Conservation (phyloP, 2,888 invertebrate species). For the Panzeria rudis region DNA sequence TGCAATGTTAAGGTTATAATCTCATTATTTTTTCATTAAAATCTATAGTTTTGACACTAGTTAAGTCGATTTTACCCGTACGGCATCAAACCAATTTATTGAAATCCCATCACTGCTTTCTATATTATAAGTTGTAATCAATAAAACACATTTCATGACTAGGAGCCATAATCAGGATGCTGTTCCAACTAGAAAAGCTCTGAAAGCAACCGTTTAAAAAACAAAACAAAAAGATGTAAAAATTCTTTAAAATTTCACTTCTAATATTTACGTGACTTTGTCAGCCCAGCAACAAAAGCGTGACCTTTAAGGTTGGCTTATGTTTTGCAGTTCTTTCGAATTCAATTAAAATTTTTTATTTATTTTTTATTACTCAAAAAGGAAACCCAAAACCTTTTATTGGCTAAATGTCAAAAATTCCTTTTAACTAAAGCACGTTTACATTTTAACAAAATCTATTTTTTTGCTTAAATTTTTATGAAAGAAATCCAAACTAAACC, state of each 20-base stretch:
- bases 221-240: background rate
- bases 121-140: background rate
- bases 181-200: background rate
- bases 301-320: slow-evolving; percentile 59
- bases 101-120: no score
- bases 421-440: slow-evolving; percentile 65
- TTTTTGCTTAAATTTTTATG: background rate
- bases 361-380: background rate
- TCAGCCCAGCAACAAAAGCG: slow-evolving; percentile 59
- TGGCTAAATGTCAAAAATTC: slow-evolving; percentile 54
- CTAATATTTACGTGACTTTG: slow-evolving; percentile 69
- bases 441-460: slow-evolving; percentile 60
- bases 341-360: slow-evolving; percentile 1
- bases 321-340: background rate
- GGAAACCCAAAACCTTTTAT: slow-evolving; percentile 57
- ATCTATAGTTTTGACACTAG: no score
- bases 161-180: background rate
- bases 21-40: no score
- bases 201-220: background rate
- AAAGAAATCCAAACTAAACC: slow-evolving; percentile 20
- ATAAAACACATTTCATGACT: background rate
- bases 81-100: no score
- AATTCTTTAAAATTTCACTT: slow-evolving; percentile 51
- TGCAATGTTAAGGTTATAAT: no score
- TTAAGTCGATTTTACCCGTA: no score